Percentiles rank a stretch among this genome's conserved stretches.
Conservation (phyloP, 2,888 invertebrate genomes). For the Orchesellides sinensis region DNA sequence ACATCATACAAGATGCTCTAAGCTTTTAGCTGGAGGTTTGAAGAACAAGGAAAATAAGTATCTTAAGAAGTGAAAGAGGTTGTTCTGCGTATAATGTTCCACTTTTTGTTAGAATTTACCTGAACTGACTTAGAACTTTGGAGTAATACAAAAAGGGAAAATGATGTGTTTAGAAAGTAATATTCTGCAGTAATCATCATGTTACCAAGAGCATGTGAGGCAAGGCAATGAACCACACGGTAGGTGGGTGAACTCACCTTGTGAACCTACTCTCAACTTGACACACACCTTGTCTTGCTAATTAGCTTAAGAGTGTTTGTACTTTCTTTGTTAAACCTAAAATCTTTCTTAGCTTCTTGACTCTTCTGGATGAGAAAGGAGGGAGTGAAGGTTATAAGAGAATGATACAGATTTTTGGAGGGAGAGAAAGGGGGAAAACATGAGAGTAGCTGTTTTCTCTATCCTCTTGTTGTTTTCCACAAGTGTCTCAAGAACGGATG, state of each 20-base stretch:
- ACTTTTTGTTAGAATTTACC: too few relatives aligned
- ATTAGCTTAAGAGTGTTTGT: constrained; percentile 59
- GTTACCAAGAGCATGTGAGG: background rate
- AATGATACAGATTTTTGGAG: too few relatives aligned
- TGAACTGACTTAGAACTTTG: background rate
- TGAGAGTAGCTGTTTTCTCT: constrained; percentile 21
- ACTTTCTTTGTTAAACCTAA: constrained; percentile 8
- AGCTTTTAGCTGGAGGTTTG: background rate
- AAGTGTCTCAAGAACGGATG: constrained; percentile 52
- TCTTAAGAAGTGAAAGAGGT: background rate
- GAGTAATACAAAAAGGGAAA: background rate
- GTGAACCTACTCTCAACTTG: constrained; percentile 29
- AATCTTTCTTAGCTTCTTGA: constrained; percentile 23
- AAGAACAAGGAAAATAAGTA: background rate
- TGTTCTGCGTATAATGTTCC: constrained; percentile 15
- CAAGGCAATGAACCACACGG: background rate
- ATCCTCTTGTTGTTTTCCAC: constrained; percentile 41
- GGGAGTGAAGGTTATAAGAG: too few relatives aligned
- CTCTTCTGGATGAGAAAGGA: background rate
- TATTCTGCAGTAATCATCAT: background rate
- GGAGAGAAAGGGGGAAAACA: constrained; percentile 17
- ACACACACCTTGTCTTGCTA: constrained; percentile 56
- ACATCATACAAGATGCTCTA: background rate
- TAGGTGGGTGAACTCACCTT: constrained; percentile 7
- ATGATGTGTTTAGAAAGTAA: background rate